These are phyloP conservation scores for Cyclina sinensis DNA, from an alignment of 1,140 invertebrate species.

Conservation along the genomic window DNA sequence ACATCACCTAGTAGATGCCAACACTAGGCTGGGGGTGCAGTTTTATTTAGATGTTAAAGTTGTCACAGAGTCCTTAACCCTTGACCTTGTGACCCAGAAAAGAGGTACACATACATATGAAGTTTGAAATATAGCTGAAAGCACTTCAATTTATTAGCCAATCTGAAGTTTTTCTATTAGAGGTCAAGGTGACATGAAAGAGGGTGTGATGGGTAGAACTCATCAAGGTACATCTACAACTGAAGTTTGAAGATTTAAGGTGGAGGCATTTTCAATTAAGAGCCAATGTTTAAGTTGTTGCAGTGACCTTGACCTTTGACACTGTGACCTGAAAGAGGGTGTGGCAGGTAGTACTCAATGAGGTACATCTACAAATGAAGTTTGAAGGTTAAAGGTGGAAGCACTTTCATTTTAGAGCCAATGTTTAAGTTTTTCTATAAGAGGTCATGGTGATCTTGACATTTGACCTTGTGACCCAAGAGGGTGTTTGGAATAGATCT, in stretches of 20 bases:
- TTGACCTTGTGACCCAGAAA: constrained; percentile 35
- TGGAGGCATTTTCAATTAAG: neutral
- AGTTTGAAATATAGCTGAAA: constrained; percentile 36
- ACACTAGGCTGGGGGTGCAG: too few species aligned
- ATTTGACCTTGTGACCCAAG: constrained; percentile 34
- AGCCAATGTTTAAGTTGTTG: neutral
- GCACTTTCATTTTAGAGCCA: constrained; percentile 48
- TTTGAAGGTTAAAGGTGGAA: constrained; percentile 34
- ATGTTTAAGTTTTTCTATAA: constrained; percentile 25
- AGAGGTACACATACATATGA: constrained; percentile 24
- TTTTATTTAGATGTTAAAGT: neutral
- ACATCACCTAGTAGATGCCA: too few species aligned
- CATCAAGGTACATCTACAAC: neutral
- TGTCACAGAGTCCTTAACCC: constrained; percentile 24
- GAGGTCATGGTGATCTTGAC: constrained; percentile 28
- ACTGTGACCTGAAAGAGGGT: constrained; percentile 25
- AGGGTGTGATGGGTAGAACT: neutral
- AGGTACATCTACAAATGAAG: constrained; percentile 42
- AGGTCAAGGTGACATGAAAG: constrained; percentile 11
- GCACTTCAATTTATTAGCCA: constrained; percentile 5
- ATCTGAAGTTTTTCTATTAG: neutral
- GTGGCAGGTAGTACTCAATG: constrained; percentile 32
- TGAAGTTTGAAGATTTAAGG: neutral
- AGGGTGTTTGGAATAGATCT: constrained; percentile 22
- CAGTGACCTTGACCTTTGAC: constrained; percentile 42